A percentile compares a stretch with the other conserved stretches of the same genome.
phyloP scores from a whole-genome alignment of 2,797 vertebrate species.

The Serranus cabrilla region DNA sequence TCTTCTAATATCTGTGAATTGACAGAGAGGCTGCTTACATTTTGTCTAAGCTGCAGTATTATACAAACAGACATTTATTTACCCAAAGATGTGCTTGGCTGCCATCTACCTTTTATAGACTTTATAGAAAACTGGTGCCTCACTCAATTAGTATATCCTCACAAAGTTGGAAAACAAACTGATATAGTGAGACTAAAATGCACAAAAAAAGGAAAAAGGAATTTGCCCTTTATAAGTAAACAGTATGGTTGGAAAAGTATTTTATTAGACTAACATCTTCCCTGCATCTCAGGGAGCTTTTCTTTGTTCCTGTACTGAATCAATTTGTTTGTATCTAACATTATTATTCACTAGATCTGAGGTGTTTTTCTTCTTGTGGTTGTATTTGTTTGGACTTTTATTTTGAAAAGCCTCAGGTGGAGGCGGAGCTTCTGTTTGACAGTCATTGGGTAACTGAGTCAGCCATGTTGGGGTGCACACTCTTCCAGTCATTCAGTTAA shows the following conservation, averaged over 20 bases:
- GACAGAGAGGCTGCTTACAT: not conserved
- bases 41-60: not conserved
- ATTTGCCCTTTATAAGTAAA: not conserved
- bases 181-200: too few species aligned
- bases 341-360: not conserved
- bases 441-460: slow-evolving; percentile 2
- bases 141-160: not conserved
- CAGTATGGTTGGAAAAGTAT: not conserved
- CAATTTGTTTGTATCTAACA: not conserved
- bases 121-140: not conserved
- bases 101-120: not conserved
- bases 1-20: not conserved
- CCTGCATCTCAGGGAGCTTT: not conserved
- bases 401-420: not conserved
- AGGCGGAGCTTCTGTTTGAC: not conserved
- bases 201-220: too few species aligned
- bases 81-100: not conserved
- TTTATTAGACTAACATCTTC: not conserved
- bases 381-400: not conserved
- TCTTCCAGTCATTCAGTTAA: not conserved
- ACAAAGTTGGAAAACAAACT: not conserved
- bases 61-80: not conserved
- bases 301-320: not conserved
- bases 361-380: not conserved
- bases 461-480: not conserved